Evolutionary conservation across 1,140 invertebrate genomes (phyloP).

Genomic region (Theocolax elegans): DNA sequence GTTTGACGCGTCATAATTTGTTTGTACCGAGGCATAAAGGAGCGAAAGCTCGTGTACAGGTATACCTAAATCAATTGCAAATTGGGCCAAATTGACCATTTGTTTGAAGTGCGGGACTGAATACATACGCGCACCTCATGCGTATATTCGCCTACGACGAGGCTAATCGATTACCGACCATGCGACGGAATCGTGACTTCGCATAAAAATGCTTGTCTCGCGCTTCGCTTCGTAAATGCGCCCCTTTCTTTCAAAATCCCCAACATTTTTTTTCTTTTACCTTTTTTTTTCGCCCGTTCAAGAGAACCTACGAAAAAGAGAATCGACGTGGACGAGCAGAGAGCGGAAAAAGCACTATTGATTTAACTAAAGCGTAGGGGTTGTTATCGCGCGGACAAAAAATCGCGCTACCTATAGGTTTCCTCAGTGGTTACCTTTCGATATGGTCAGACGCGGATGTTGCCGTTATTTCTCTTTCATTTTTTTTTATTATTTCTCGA

Average conservation of each 20-base stretch:
- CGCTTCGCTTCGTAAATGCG: not conserved
- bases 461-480: not conserved
- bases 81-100: no score
- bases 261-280: not conserved
- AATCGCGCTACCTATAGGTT: no score
- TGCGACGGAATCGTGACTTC: constrained; percentile 9
- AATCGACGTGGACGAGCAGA: not conserved
- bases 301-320: not conserved
- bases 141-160: no score
- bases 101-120: no score
- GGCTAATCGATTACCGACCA: not conserved
- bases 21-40: not conserved
- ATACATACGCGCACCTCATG: no score
- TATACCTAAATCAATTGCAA: not conserved
- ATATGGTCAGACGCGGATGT: constrained; percentile 10
- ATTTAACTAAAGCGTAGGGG: constrained; percentile 14
- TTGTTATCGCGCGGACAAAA: not conserved
- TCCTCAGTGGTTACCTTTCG: constrained; percentile 17
- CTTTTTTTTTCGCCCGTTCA: not conserved
- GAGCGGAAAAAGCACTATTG: constrained; percentile 11
- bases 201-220: constrained; percentile 5
- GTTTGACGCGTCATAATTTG: constrained; percentile 7
- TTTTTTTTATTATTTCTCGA: not conserved
- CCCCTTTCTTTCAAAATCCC: not conserved
- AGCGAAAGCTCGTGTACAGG: not conserved